Evolutionary conservation across 2,113 vertebrate species (phyloP), one percentile per base, ranked within the genome.

Genomic region (Xiphophorus maculatus): DNA sequence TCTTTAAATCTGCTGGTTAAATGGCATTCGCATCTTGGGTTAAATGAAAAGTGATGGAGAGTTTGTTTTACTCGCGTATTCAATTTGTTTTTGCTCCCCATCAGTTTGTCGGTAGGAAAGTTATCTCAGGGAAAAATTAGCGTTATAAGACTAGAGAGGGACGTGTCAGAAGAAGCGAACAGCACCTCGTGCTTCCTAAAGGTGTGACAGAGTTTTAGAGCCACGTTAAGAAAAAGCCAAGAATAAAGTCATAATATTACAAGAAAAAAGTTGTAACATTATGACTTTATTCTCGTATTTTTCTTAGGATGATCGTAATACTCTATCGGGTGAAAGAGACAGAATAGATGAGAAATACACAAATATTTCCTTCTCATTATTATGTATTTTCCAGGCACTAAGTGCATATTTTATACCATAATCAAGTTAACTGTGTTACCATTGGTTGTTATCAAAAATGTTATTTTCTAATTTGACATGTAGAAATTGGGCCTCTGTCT

Each of bases 1-100:
- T 89, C 72, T 77, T 83, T 83, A 84, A 82, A 74, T 80, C 74
- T 60, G 28, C 74, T 75, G 68, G 14, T 82, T 87, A 79, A 84
- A 86, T 69, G 66, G 28, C 79, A 70, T 71, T 71, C 61, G 40
- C 73, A 72, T 78, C 35, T 83, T 70, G 4, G 28, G 35, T 73
- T 74, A 44, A 87, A 84, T 67, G 76, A 66, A 79, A 80, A 82
- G 15, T 61, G 68, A 76, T 69, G 66, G 29, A 63, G 63, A 72
- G 37, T 75, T 70, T 65, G 40, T 74, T 84, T 83, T 71, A 71
- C 37, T 70, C 17, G 69, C 79, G 76, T 60, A 4, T 15, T 67
- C 22, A 73, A 60, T 75, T 78, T 82, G 73, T 73, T 80, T 84
- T 66, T 25, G 27, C 10, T 65, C 68, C 58, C 69, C n/a, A 68